phyloP scores from a whole-genome alignment of 2,888 invertebrate genomes.

The Drosophila parthenogenetica region DNA sequence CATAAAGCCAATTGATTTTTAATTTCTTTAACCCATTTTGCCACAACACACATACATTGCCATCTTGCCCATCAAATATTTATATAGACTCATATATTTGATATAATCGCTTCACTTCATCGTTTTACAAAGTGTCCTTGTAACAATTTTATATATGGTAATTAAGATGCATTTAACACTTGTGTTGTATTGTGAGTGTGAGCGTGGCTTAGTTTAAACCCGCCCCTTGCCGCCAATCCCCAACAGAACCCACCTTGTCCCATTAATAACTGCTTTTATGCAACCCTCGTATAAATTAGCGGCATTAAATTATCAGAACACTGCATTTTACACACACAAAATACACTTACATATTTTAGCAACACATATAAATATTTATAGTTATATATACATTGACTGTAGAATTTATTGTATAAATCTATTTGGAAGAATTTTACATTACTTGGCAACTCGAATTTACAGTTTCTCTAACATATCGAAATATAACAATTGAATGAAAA shows the following conservation, averaged over 20 bases:
- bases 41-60: slow-evolving; percentile 38
- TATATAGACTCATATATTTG: slow-evolving; percentile 14
- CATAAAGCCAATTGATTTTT: slow-evolving; percentile 9
- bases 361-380: slow-evolving; percentile 24
- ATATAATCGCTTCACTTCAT: slow-evolving; percentile 34
- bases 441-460: slow-evolving; percentile 53
- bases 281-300: slow-evolving; percentile 18
- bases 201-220: slow-evolving; percentile 18
- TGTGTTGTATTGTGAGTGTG: slow-evolving; percentile 15
- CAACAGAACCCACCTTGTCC: slow-evolving; percentile 47
- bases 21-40: slow-evolving; percentile 13
- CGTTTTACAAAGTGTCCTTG: slow-evolving; percentile 59
- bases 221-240: not conserved
- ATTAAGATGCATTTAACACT: slow-evolving; percentile 31
- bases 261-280: slow-evolving; percentile 23
- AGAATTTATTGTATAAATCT: slow-evolving; percentile 36
- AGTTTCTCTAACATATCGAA: slow-evolving; percentile 28
- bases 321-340: slow-evolving; percentile 29
- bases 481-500: slow-evolving; percentile 11
- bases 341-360: slow-evolving; percentile 24
- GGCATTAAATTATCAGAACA: slow-evolving; percentile 31
- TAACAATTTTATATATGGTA: slow-evolving; percentile 32
- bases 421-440: slow-evolving; percentile 50
- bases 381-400: slow-evolving; percentile 25
- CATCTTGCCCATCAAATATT: slow-evolving; percentile 21